phyloP scores from a whole-genome alignment of 2,797 vertebrate species.

The Taenioides sp. region DNA sequence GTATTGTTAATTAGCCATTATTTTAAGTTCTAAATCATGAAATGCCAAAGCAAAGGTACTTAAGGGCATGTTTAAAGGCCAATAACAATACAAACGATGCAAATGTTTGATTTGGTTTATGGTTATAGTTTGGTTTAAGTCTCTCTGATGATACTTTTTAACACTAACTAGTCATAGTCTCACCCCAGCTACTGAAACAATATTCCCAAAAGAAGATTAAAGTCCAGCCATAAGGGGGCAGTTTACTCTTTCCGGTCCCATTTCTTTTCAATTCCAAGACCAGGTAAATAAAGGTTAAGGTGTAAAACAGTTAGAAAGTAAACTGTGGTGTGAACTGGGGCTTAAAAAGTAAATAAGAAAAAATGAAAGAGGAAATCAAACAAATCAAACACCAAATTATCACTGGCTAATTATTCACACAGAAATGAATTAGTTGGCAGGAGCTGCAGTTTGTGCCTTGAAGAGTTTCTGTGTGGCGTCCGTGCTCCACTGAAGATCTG shows the following conservation, averaged over 20 bases:
- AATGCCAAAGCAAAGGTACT: no score
- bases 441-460: conserved; percentile 19
- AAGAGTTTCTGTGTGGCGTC: conserved; percentile 31
- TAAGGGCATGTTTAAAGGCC: no score
- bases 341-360: not conserved
- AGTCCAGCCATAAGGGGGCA: not conserved
- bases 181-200: no score
- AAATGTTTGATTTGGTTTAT: not conserved
- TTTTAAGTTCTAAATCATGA: no score
- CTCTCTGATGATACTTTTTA: not conserved
- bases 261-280: not conserved
- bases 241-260: not conserved
- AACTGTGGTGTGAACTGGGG: not conserved
- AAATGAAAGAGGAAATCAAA: conserved; percentile 3
- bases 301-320: not conserved
- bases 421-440: conserved; percentile 6
- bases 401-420: not conserved
- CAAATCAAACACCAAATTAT: not conserved
- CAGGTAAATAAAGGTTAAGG: not conserved
- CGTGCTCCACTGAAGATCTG: conserved; percentile 47
- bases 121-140: not conserved
- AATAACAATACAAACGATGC: no score
- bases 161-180: no score
- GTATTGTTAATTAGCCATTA: no score
- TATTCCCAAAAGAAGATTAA: not conserved